A percentile compares a stretch with the other conserved stretches of the same genome.
These are phyloP conservation scores for Tuberolachnus salignus DNA, from an alignment of 2,888 invertebrate genomes.

Conservation along the genomic window DNA sequence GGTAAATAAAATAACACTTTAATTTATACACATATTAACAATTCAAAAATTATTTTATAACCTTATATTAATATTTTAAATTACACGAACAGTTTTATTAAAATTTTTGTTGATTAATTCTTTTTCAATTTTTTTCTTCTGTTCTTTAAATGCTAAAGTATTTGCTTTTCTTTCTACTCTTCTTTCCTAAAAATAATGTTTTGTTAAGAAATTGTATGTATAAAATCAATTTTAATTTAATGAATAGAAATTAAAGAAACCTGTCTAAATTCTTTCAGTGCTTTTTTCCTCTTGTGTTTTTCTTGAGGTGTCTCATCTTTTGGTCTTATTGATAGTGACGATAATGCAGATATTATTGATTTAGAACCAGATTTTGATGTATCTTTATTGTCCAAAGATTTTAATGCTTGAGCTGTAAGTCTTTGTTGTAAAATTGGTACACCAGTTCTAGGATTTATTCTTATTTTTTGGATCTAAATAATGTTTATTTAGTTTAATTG, in stretches of 20 bases:
- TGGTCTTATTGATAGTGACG: conserved; percentile 71
- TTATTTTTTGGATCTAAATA: conserved; percentile 68
- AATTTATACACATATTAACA: conserved; percentile 9
- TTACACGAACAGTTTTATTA: conserved; percentile 46
- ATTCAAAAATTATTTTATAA: neutral
- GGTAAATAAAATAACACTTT: neutral
- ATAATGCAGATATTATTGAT: conserved; percentile 72
- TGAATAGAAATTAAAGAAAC: conserved; percentile 59
- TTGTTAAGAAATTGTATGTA: neutral
- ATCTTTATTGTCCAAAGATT: conserved; percentile 63
- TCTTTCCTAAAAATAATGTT: conserved; percentile 67
- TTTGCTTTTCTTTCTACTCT: conserved; percentile 83
- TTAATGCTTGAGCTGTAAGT: conserved; percentile 73
- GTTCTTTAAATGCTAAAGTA: conserved; percentile 80
- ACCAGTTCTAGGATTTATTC: conserved; percentile 75
- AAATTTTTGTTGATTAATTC: conserved; percentile 74
- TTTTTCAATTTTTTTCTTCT: conserved; percentile 80
- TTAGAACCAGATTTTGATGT: conserved; percentile 61
- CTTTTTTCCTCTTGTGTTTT: conserved; percentile 78
- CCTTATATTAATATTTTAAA: conserved; percentile 13
- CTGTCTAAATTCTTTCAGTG: conserved; percentile 66
- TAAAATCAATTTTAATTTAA: neutral
- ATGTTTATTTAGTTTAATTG: conserved; percentile 15
- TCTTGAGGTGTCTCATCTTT: conserved; percentile 82
- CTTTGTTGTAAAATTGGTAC: conserved; percentile 73